Percentiles rank a stretch among this genome's conserved stretches.
Conservation (phyloP, 2,888 invertebrate genomes). For the Cyaniris semiargus region DNA sequence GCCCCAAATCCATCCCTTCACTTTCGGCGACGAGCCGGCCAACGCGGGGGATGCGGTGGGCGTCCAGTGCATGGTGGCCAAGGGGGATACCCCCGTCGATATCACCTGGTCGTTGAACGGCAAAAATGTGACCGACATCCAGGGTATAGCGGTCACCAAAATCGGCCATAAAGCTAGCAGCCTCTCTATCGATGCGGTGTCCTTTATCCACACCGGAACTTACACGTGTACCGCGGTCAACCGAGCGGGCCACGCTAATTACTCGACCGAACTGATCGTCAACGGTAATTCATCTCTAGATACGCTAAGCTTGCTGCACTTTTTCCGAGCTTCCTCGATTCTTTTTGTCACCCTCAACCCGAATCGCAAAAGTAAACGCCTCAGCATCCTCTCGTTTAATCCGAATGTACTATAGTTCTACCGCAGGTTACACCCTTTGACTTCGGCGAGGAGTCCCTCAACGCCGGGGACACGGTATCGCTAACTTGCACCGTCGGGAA, state of each 20-base stretch:
- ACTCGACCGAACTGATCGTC: constrained; percentile 84
- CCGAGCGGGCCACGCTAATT: constrained; percentile 83
- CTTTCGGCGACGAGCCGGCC: constrained; percentile 87
- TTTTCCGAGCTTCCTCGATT: neutral
- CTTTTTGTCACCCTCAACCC: constrained; percentile 3
- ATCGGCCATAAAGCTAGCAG: constrained; percentile 84
- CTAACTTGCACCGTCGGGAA: constrained; percentile 85
- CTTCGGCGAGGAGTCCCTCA: constrained; percentile 86
- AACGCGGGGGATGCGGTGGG: constrained; percentile 89
- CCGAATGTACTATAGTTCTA: constrained; percentile 76
- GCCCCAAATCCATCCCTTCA: constrained; percentile 88
- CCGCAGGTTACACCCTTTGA: constrained; percentile 90
- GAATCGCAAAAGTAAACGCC: neutral
- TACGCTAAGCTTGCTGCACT: constrained; percentile 6
- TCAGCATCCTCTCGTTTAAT: constrained; percentile 17
- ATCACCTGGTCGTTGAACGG: constrained; percentile 89
- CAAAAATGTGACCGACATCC: constrained; percentile 74
- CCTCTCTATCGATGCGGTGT: constrained; percentile 86
- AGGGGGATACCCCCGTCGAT: constrained; percentile 89
- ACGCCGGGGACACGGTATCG: constrained; percentile 87
- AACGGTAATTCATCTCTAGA: constrained; percentile 80
- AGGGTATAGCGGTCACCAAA: constrained; percentile 80
- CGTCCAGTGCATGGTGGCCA: constrained; percentile 86
- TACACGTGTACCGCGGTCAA: constrained; percentile 87
- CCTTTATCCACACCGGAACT: constrained; percentile 86